These are phyloP conservation scores for Prunella fulvescens DNA, from an alignment of 2,113 vertebrate genomes.

Conservation along the genomic window DNA sequence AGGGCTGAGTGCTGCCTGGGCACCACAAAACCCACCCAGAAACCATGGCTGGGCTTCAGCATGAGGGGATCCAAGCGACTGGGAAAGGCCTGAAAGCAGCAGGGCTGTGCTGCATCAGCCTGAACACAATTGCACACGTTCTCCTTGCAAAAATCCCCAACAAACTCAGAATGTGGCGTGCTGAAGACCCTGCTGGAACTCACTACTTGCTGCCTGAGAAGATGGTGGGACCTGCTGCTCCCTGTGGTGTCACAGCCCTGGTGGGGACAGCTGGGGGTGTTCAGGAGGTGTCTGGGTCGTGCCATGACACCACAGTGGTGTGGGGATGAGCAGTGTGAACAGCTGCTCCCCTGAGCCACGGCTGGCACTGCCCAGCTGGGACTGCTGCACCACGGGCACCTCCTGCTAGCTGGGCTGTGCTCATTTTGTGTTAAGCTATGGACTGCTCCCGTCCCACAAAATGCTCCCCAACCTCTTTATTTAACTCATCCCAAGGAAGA, in stretches of 20 bases:
- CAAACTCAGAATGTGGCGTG: background rate
- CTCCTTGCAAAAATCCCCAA: background rate
- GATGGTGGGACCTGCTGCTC: background rate
- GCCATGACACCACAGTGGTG: fast-evolving
- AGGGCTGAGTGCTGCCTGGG: background rate
- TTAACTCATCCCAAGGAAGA: background rate
- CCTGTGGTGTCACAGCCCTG: fast-evolving
- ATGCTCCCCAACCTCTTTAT: background rate
- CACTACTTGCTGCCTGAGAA: constrained; percentile 45
- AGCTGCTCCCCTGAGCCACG: fast-evolving
- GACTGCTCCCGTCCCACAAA: fast-evolving
- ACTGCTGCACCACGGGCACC: background rate
- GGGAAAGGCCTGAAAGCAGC: background rate
- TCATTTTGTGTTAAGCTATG: background rate
- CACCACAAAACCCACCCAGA: background rate
- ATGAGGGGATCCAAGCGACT: background rate
- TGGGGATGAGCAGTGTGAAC: background rate
- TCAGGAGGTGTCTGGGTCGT: background rate
- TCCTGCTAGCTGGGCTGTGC: background rate
- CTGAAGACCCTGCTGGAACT: background rate
- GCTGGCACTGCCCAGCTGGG: background rate
- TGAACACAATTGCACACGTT: background rate
- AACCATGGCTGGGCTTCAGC: background rate
- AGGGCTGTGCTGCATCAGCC: background rate
- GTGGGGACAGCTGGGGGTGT: background rate